These are phyloP conservation scores for Tillus elongatus DNA, from an alignment of 2,888 invertebrate genomes.

Conservation along the genomic window DNA sequence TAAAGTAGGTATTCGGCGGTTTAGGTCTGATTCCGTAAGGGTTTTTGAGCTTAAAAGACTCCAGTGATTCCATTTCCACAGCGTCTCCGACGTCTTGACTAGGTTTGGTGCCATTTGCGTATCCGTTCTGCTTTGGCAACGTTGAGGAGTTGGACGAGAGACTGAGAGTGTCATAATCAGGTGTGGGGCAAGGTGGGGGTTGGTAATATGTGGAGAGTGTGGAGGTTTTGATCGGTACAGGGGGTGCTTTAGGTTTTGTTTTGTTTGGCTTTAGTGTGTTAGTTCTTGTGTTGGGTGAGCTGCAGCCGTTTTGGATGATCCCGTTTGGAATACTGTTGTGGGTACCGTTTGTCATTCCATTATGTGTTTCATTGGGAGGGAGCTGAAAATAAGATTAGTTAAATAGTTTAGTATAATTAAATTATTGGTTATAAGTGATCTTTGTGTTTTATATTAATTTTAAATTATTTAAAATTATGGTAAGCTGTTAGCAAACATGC, in stretches of 20 bases:
- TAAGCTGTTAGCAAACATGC: no score
- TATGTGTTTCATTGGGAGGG: no score
- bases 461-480: no score
- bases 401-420: no score
- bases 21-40: constrained; percentile 52
- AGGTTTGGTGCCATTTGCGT: constrained; percentile 18
- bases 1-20: constrained; percentile 63
- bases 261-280: constrained; percentile 25
- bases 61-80: constrained; percentile 67
- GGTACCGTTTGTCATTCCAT: no score
- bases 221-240: constrained; percentile 38
- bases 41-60: constrained; percentile 63
- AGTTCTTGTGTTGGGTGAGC: no score
- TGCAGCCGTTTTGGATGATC: no score
- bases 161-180: constrained; percentile 47
- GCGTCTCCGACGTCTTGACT: constrained; percentile 41
- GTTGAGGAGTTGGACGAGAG: constrained; percentile 32
- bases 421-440: no score
- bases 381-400: no score
- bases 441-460: no score
- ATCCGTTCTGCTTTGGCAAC: constrained; percentile 23
- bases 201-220: constrained; percentile 32
- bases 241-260: constrained; percentile 34
- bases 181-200: constrained; percentile 46
- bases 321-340: no score